Percentiles rank a stretch among this genome's conserved stretches.
Evolutionary conservation across 2,113 vertebrate genomes (phyloP).

Genomic region (Hippocampus abdominalis): DNA sequence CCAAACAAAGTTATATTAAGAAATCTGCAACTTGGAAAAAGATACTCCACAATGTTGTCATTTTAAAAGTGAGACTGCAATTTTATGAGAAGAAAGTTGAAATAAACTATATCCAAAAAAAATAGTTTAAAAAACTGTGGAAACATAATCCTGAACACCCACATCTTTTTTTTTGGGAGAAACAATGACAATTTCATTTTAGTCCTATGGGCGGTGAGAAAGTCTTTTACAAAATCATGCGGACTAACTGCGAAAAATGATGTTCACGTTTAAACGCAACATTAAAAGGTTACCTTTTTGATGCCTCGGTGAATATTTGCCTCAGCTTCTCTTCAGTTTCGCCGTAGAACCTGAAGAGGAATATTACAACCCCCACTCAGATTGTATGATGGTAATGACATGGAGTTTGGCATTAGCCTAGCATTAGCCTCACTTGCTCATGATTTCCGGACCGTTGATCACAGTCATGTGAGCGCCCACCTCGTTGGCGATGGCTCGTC

Average conservation of each 20-base stretch:
- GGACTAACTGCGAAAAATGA: too few relatives aligned
- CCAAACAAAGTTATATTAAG: too few relatives aligned
- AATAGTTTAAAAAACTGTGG: too few relatives aligned
- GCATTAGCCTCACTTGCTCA: slow-evolving; percentile 91
- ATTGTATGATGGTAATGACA: not conserved
- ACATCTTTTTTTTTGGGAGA: not conserved
- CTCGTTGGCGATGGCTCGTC: slow-evolving; percentile 88
- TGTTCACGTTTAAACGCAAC: not conserved
- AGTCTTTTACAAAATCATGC: not conserved
- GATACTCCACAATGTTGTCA: too few relatives aligned
- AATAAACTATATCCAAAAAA: too few relatives aligned
- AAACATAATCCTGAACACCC: too few relatives aligned
- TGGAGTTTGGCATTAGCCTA: not conserved
- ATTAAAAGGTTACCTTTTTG: slow-evolving; percentile 72
- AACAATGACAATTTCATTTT: not conserved
- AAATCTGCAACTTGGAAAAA: too few relatives aligned
- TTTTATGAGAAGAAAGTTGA: too few relatives aligned
- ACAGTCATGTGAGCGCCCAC: slow-evolving; percentile 83
- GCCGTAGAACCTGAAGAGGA: slow-evolving; percentile 83
- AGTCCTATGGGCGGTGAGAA: not conserved
- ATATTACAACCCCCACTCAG: not conserved
- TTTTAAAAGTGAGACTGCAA: too few relatives aligned
- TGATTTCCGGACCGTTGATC: slow-evolving; percentile 95
- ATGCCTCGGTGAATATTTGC: slow-evolving; percentile 88
- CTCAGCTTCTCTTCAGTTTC: slow-evolving; percentile 89